Percentiles rank a stretch among this genome's conserved stretches.
phyloP scores from a whole-genome alignment of 2,888 invertebrate genomes.

The Parnassius mnemosyne region DNA sequence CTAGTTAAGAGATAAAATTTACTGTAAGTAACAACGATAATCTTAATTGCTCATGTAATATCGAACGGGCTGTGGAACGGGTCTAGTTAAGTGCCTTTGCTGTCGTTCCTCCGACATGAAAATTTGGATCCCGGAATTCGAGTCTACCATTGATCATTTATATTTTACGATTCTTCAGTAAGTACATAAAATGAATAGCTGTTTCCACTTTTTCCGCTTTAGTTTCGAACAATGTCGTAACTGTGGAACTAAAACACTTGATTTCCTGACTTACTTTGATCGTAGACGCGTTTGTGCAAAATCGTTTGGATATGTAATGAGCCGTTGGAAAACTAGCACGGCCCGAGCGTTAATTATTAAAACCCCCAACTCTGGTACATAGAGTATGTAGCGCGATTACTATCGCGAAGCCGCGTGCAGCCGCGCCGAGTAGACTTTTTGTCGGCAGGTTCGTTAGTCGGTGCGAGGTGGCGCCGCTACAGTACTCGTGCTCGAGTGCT shows the following conservation, averaged over 20 bases:
- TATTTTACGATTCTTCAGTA: conserved; percentile 58
- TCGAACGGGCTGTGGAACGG: neutral
- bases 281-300: conserved; percentile 19
- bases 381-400: conserved; percentile 45
- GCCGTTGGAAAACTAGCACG: conserved; percentile 24
- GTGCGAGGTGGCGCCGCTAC: conserved; percentile 71
- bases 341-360: conserved; percentile 32
- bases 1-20: no score
- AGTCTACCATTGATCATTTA: conserved; percentile 55
- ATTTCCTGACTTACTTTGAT: conserved; percentile 32
- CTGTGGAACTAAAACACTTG: conserved; percentile 35
- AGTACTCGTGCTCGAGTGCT: conserved; percentile 73
- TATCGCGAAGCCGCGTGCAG: conserved; percentile 39
- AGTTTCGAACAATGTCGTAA: conserved; percentile 42
- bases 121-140: conserved; percentile 41
- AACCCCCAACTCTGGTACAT: conserved; percentile 38
- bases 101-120: conserved; percentile 51
- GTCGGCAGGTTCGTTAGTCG: conserved; percentile 75
- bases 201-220: conserved; percentile 43
- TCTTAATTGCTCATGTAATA: neutral
- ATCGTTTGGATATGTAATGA: conserved; percentile 24
- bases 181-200: conserved; percentile 58
- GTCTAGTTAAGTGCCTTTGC: conserved; percentile 30
- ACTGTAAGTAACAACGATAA: neutral
- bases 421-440: conserved; percentile 52